Evolutionary conservation across 2,888 invertebrate genomes (phyloP).

Genomic region (Junonia oenone): DNA sequence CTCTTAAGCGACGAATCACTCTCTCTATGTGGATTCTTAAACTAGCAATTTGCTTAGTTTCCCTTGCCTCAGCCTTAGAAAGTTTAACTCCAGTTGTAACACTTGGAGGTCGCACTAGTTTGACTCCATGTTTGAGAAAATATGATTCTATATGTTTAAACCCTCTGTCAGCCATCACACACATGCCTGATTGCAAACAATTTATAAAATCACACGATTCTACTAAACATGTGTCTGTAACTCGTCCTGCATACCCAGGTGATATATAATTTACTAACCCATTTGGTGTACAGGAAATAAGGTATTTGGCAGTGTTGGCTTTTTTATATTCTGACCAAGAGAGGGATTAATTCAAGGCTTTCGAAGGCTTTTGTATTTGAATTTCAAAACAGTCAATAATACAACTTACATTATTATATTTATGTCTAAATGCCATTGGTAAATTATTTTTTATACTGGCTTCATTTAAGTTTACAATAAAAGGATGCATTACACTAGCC

Average conservation of each 20-base stretch:
- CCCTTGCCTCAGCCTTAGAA: constrained; percentile 24
- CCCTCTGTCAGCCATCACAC: constrained; percentile 14
- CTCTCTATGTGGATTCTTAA: constrained; percentile 31
- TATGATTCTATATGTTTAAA: constrained; percentile 30
- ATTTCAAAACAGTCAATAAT: constrained; percentile 50
- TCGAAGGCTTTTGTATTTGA: constrained; percentile 44
- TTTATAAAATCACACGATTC: neutral
- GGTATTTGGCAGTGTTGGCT: constrained; percentile 24
- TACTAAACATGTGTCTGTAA: neutral
- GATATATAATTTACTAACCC: neutral
- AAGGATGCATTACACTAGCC: too few species aligned
- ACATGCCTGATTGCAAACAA: neutral
- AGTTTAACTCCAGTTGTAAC: constrained; percentile 22
- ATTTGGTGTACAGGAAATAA: neutral
- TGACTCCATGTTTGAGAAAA: neutral
- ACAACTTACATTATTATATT: too few species aligned
- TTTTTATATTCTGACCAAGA: constrained; percentile 48
- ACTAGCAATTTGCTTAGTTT: constrained; percentile 31
- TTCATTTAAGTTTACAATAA: too few species aligned
- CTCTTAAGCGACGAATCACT: constrained; percentile 26
- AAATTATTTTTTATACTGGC: too few species aligned
- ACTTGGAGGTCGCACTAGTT: constrained; percentile 26
- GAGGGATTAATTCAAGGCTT: constrained; percentile 38
- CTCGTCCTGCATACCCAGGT: neutral
- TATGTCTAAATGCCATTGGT: too few species aligned